Base-by-base conservation (phyloP, 2,797 vertebrate species). In the Gorsachius magnificus region DNA sequence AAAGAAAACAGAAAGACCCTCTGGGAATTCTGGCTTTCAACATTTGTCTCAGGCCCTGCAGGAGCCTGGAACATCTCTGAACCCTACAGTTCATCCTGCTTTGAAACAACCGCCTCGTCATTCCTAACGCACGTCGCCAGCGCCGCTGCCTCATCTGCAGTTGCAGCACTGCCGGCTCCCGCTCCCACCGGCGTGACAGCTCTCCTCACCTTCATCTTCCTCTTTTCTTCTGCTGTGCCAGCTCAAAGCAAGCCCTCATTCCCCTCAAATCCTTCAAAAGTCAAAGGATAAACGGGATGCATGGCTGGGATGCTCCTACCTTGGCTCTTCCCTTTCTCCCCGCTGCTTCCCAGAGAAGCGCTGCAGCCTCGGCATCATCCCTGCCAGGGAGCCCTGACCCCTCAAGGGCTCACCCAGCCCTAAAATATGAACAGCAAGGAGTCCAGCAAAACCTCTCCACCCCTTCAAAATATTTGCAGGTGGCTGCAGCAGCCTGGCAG, bases 21-120 rank as follows among this genome's bases (percentile, higher is more conserved):
- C 82, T 76, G 95, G 93, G 95, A 95, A 91, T 94, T 93, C 80
- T 90, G 58, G 26, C 96, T 96, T 97, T 95, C 93, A 94, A 78
- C 95, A 74, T 92, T 95, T 91, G 95, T 93, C 95, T 96, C 58
- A 70, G 92, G 94, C 96, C 87, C 91, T 86, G 95, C 95, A 95
- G 96, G 96, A 96, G 87, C 45, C 91, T 95, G 92, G 94, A 95
- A 92, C 91, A 83, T 89, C 92, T 95, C 93, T 96, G 96, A 96
- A 84, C 85, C 87, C 92, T n/a, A 74, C 95, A 70, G 92, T 13
- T 86, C 19, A 0, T 70, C 92, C 89, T 94, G 95, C 95, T 96
- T 96, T 96, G 96, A 96, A 96, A 94, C 64, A 61, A 51, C 46
- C 6, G 2, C 87, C 91, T 64, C 25, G 8, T 75, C 85, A 35